A percentile compares a stretch with the other conserved stretches of the same genome.
phyloP scores from a whole-genome alignment of 2,797 vertebrate genomes.

The Danio albolineatus region DNA sequence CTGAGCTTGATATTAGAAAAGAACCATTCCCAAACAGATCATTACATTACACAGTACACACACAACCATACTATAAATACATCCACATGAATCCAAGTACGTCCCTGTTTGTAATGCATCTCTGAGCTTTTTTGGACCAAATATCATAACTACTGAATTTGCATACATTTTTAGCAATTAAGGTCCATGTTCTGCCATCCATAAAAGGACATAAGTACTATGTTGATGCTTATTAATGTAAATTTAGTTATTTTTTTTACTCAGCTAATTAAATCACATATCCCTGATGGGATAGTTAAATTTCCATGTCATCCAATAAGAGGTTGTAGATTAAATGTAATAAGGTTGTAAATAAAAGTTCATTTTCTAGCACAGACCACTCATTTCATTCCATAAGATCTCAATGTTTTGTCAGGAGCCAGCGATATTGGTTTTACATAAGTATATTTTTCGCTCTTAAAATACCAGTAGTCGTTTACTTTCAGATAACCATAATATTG shows the following conservation, averaged over 20 bases:
- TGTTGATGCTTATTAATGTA: not conserved
- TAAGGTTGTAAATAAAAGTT: too few species aligned
- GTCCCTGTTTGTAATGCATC: not conserved
- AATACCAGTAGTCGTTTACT: too few species aligned
- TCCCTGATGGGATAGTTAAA: not conserved
- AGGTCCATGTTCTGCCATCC: not conserved
- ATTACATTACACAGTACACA: constrained; percentile 1
- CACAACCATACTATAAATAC: constrained; percentile 3
- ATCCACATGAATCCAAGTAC: constrained; percentile 8
- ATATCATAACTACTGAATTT: constrained; percentile 21
- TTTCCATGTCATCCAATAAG: too few species aligned
- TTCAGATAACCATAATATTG: too few species aligned
- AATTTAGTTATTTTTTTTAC: not conserved
- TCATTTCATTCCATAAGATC: too few species aligned
- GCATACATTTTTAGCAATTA: constrained; percentile 6
- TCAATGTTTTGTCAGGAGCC: too few species aligned
- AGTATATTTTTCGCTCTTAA: too few species aligned
- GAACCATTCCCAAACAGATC: constrained; percentile 18
- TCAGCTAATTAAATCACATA: not conserved
- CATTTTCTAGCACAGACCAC: too few species aligned
- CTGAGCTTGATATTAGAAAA: constrained; percentile 6
- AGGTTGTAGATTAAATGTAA: too few species aligned
- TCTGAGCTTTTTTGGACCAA: constrained; percentile 20
- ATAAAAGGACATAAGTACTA: not conserved
- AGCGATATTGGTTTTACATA: too few species aligned